Evolutionary conservation across 2,888 invertebrate species (phyloP), one percentile per base, ranked within the genome.

Genomic region (Clanis bilineata): DNA sequence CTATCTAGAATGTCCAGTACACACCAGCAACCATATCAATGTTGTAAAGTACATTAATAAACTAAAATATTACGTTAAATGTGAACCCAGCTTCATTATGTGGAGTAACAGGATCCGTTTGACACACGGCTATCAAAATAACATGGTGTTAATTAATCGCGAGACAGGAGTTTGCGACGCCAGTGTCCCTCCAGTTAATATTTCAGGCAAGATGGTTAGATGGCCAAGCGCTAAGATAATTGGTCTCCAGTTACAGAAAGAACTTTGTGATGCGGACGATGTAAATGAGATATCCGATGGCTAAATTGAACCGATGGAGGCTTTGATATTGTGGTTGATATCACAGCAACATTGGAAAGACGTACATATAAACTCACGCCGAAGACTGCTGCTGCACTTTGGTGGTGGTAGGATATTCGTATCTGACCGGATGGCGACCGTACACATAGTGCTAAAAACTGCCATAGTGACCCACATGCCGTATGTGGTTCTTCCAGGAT

Each of bases 191-290:
- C 64, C 65, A 70, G 71, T 63, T 86, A 79, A 76, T 77, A 81
- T 84, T 84, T 82, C 85, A 86, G 68, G 68, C 76, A 84, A 83
- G 86, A 85, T 88, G 86, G 82, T 83, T 85, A 83, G 86, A 85
- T 88, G 86, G 82, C 84, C 86, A 83, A 69, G 62, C 44, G 74
- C 70, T 62, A 69, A 76, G 76, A 77, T 86, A 88, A 87, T 86
- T 86, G 88, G 85, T 69, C 64, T 86, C 85, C 64, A 60, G 76
- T 86, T 83, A 74, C 82, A 71, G 76, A 79, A 80, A 79, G 74
- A 76, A 74, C 68, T 64, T 72, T 73, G 69, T 72, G 70, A 65
- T 68, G 68, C 74, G 45, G 15, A 36, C 44, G 28, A 25, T 58
- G 47, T 58, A 58, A 58, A 58, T 58, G 61, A 62, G 65, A 67